Percentiles rank a stretch among this genome's conserved stretches.
These are phyloP conservation scores for Artibeus lituratus DNA, from an alignment of 2,797 vertebrate genomes.

Conservation along the genomic window DNA sequence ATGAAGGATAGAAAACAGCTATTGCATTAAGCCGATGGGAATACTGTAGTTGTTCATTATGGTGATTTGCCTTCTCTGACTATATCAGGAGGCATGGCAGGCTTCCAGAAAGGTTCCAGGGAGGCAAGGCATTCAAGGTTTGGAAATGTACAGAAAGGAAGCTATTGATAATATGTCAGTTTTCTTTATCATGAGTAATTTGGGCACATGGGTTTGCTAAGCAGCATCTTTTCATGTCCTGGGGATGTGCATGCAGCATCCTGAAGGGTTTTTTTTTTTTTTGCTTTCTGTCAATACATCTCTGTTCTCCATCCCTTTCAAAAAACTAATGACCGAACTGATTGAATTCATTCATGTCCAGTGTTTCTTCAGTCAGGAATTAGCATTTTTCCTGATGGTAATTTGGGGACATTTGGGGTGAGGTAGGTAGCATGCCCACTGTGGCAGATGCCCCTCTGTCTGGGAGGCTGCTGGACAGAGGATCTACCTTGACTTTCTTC, in stretches of 20 bases:
- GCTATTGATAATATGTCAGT: background rate
- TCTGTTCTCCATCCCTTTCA: background rate
- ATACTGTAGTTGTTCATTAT: background rate
- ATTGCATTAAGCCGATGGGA: background rate
- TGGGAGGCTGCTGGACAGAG: background rate
- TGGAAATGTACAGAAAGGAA: background rate
- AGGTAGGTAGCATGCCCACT: too few species aligned
- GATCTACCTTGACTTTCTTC: background rate
- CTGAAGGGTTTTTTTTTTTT: background rate
- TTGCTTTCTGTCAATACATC: background rate
- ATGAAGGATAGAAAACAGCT: background rate
- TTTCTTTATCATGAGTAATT: background rate
- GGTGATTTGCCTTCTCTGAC: background rate
- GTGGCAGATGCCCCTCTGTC: background rate
- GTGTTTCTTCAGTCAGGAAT: background rate
- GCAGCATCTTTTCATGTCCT: background rate
- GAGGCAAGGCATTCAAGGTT: background rate
- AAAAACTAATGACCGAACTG: background rate
- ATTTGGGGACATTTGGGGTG: background rate
- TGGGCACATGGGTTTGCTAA: background rate
- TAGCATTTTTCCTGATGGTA: background rate
- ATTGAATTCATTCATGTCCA: background rate
- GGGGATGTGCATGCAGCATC: background rate
- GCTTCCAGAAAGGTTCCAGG: background rate
- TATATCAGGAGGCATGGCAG: background rate